phyloP scores from a whole-genome alignment of 2,888 invertebrate species.

The Desoria tigrina region DNA sequence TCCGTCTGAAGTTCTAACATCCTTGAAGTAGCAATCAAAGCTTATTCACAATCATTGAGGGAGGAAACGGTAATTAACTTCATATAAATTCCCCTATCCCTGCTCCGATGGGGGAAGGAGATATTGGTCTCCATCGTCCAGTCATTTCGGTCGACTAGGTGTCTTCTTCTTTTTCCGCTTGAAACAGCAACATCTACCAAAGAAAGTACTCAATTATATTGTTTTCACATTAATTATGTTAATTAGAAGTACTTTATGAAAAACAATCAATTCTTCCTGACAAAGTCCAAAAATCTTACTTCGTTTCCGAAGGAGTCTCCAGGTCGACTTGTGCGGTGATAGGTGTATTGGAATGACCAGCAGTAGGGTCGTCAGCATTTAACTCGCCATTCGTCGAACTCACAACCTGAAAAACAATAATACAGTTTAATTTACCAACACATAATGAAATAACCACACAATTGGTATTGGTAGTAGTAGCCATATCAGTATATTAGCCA shows the following conservation, averaged over 20 bases:
- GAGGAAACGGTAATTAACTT: slow-evolving; percentile 23
- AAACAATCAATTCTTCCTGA: not conserved
- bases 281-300: slow-evolving; percentile 66
- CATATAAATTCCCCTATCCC: slow-evolving; percentile 27
- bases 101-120: slow-evolving; percentile 52
- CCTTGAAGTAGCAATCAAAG: slow-evolving; percentile 19
- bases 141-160: slow-evolving; percentile 87
- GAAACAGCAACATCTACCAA: slow-evolving; percentile 96
- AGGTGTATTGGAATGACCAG: slow-evolving; percentile 95
- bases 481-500: too few relatives aligned
- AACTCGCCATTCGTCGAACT: slow-evolving; percentile 96
- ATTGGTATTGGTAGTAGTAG: too few relatives aligned
- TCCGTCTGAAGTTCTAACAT: slow-evolving; percentile 5
- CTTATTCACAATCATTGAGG: slow-evolving; percentile 20
- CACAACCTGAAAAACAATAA: slow-evolving; percentile 72
- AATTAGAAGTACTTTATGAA: too few relatives aligned
- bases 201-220: slow-evolving; percentile 51
- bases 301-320: slow-evolving; percentile 95
- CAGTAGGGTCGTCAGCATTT: slow-evolving; percentile 91
- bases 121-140: slow-evolving; percentile 59
- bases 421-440: too few relatives aligned
- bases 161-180: slow-evolving; percentile 99
- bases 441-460: too few relatives aligned
- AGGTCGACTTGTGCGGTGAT: slow-evolving; percentile 92
- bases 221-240: too few relatives aligned